Evolutionary conservation across 2,113 vertebrate genomes (phyloP).

Genomic region (Zosterops hypoxanthus): DNA sequence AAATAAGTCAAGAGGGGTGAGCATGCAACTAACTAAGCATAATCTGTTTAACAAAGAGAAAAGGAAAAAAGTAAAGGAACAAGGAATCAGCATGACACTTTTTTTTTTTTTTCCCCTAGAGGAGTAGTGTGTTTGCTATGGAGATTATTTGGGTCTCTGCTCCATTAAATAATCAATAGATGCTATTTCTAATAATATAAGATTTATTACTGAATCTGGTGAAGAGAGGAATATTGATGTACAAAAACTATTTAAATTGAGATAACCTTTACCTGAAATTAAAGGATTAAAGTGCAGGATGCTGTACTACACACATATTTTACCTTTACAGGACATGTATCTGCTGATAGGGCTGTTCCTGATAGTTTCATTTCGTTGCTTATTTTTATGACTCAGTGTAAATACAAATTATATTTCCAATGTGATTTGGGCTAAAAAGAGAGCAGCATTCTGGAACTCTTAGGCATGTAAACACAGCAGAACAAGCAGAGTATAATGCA

Average conservation of each 20-base stretch:
- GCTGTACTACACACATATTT: rapidly evolving
- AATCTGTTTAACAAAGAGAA: background rate
- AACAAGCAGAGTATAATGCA: background rate
- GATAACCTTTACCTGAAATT: background rate
- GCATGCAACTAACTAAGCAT: background rate
- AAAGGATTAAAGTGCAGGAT: background rate
- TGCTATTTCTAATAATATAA: background rate
- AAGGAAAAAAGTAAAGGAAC: background rate
- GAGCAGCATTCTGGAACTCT: background rate
- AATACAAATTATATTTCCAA: background rate
- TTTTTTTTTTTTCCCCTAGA: background rate
- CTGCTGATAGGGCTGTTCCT: background rate
- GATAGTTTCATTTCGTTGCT: background rate
- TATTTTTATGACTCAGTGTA: background rate
- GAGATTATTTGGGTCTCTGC: background rate
- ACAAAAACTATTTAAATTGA: background rate
- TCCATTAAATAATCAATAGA: background rate
- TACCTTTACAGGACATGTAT: background rate
- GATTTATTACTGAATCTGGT: background rate
- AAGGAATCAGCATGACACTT: rapidly evolving
- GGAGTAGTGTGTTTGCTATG: rapidly evolving
- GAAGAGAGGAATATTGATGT: background rate
- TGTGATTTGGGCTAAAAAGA: background rate
- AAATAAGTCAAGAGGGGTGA: background rate
- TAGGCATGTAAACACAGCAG: background rate